These are phyloP conservation scores for Albula goreensis DNA, from an alignment of 2,113 vertebrate species.

Conservation along the genomic window DNA sequence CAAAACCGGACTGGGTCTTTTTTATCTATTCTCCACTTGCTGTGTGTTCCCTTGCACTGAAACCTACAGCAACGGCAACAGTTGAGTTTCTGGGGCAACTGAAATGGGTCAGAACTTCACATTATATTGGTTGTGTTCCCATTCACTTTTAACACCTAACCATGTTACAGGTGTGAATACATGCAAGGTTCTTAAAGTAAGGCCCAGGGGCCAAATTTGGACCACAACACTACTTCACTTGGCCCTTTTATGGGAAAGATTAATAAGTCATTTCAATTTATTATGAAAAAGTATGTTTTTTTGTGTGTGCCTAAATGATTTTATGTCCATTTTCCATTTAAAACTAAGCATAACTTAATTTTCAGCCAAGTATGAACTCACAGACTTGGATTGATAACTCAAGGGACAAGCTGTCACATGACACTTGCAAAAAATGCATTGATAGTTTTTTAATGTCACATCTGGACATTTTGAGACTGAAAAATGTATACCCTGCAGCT, in stretches of 20 bases:
- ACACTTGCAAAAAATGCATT: not conserved
- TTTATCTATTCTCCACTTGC: not conserved
- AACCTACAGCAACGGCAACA: not conserved
- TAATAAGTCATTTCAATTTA: not conserved
- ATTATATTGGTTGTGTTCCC: not conserved
- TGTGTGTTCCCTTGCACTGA: not conserved
- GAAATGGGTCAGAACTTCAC: not conserved
- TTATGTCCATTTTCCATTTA: too few species aligned
- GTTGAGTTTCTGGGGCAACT: not conserved
- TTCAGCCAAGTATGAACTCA: too few species aligned
- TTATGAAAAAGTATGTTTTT: not conserved
- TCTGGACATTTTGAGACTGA: too few species aligned
- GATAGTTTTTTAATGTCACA: not conserved
- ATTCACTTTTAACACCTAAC: not conserved
- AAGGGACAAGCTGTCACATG: not conserved
- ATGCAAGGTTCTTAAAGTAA: not conserved
- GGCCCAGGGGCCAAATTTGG: not conserved
- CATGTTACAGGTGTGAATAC: not conserved
- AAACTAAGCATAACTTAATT: too few species aligned
- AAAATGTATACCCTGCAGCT: conserved; percentile 28
- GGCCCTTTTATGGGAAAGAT: not conserved
- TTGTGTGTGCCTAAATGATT: not conserved
- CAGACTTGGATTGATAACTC: not conserved
- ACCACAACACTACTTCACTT: not conserved
- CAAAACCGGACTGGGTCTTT: not conserved